Conservation (phyloP, 2,113 vertebrate genomes). For the Otus sunia region DNA sequence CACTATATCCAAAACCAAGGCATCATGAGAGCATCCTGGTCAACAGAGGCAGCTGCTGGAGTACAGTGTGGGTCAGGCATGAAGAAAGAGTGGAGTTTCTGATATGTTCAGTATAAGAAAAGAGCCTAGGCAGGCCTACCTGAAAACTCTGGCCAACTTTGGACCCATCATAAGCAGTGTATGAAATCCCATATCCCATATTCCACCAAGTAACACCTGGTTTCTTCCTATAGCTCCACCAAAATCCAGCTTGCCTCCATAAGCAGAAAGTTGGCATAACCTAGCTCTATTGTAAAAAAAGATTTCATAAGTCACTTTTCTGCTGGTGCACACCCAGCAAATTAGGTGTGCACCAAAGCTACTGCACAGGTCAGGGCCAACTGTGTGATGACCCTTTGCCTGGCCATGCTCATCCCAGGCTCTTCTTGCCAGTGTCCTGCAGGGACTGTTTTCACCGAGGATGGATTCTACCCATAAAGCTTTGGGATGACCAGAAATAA, state of each 20-base stretch:
- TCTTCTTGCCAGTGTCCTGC: neutral
- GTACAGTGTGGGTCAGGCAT: neutral
- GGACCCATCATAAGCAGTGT: neutral
- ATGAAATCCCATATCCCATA: neutral
- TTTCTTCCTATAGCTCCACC: neutral
- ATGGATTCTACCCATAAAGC: neutral
- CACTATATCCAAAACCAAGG: neutral
- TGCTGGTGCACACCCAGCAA: fast-evolving
- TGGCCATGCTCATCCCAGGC: neutral
- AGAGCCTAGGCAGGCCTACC: neutral
- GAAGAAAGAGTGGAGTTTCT: neutral
- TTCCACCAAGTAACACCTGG: neutral
- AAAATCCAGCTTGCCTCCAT: neutral
- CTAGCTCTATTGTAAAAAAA: neutral
- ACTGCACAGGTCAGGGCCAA: neutral
- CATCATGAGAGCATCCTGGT: neutral
- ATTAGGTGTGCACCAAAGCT: neutral
- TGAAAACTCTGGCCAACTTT: neutral
- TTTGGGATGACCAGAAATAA: neutral
- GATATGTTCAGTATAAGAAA: neutral
- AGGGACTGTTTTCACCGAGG: neutral
- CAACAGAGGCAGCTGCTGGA: neutral
- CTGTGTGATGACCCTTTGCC: fast-evolving
- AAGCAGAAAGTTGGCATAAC: neutral
- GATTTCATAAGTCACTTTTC: neutral